phyloP scores from a whole-genome alignment of 2,113 vertebrate genomes.

The Mirza zaza region DNA sequence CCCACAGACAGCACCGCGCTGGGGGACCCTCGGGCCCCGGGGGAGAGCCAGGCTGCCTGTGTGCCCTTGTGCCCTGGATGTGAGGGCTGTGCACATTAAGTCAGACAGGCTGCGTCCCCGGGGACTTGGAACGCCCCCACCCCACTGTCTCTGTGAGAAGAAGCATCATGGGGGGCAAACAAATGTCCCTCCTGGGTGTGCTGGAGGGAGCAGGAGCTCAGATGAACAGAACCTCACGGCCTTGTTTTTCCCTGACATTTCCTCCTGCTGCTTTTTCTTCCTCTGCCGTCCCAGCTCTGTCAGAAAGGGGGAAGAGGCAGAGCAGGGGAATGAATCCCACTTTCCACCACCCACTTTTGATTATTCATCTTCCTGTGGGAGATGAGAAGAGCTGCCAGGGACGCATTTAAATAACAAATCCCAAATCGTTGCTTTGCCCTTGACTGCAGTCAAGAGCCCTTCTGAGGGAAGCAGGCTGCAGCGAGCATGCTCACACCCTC shows the following conservation, averaged over 20 bases:
- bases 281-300: not conserved
- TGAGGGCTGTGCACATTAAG: conserved; percentile 43
- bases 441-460: not conserved
- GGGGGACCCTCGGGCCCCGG: not conserved
- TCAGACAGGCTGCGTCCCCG: conserved; percentile 21
- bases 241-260: not conserved
- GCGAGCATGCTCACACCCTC: not conserved
- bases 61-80: not conserved
- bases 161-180: not conserved
- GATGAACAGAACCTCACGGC: not conserved
- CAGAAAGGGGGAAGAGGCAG: not conserved
- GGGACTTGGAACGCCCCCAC: not conserved
- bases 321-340: not conserved
- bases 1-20: not conserved
- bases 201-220: conserved; percentile 2
- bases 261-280: not conserved
- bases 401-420: not conserved
- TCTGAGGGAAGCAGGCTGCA: not conserved
- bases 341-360: not conserved
- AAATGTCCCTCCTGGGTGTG: not conserved
- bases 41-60: not conserved
- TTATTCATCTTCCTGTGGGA: not conserved
- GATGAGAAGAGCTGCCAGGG: not conserved
- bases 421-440: not conserved
- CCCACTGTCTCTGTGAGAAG: not conserved